phyloP scores from a whole-genome alignment of 1,140 invertebrate genomes.

The Paralvinella palmiformis region DNA sequence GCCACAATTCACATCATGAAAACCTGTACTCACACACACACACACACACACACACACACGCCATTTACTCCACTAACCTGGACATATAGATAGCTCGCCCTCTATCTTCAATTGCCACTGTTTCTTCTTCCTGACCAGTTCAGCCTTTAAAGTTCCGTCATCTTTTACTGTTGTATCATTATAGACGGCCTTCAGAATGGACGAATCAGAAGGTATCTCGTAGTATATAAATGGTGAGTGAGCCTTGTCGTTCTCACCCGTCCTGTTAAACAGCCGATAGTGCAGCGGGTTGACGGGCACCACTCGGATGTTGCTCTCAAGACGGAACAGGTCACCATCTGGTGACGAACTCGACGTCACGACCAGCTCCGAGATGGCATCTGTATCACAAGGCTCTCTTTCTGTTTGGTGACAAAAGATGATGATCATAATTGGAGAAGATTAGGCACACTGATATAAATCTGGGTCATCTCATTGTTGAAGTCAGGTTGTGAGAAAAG shows the following conservation, averaged over 20 bases:
- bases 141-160: slow-evolving; percentile 17
- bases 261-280: slow-evolving; percentile 19
- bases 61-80: slow-evolving; percentile 13
- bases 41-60: too few species aligned
- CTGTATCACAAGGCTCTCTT: slow-evolving; percentile 14
- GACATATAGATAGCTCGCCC: slow-evolving; percentile 16
- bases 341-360: neutral
- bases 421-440: neutral
- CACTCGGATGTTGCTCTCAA: slow-evolving; percentile 12
- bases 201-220: slow-evolving; percentile 15
- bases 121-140: slow-evolving; percentile 8
- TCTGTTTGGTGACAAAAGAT: slow-evolving; percentile 1
- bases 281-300: neutral
- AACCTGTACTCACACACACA: too few species aligned
- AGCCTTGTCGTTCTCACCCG: neutral
- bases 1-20: neutral
- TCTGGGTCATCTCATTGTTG: too few species aligned
- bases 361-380: slow-evolving; percentile 11
- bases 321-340: slow-evolving; percentile 15
- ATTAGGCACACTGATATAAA: neutral
- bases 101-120: slow-evolving; percentile 10
- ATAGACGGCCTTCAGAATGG: slow-evolving; percentile 11
- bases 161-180: slow-evolving; percentile 16
- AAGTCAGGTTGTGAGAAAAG: too few species aligned
- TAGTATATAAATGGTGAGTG: slow-evolving; percentile 13